A percentile compares a stretch with the other conserved stretches of the same genome.
phyloP scores from a whole-genome alignment of 2,797 vertebrate genomes.

The Hydrocynus forskahlii region DNA sequence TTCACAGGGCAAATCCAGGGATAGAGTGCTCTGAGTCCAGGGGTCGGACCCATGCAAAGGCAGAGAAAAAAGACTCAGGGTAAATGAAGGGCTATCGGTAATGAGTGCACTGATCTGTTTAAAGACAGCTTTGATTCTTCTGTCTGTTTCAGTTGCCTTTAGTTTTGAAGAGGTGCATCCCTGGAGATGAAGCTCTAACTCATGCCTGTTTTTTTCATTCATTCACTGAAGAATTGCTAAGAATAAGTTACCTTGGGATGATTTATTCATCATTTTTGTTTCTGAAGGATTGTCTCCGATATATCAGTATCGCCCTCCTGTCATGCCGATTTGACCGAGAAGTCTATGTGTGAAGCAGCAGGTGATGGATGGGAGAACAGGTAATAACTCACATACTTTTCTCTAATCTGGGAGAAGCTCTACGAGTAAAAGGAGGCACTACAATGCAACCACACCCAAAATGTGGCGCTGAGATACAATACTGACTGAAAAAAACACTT shows the following conservation, averaged over 20 bases:
- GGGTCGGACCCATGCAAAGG: not conserved
- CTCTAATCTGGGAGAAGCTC: too few relatives aligned
- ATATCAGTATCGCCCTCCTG: not conserved
- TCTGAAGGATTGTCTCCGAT: not conserved
- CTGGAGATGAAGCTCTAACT: not conserved
- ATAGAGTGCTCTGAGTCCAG: not conserved
- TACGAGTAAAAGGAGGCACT: too few relatives aligned
- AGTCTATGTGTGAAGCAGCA: not conserved
- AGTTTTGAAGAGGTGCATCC: not conserved
- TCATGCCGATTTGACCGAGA: not conserved
- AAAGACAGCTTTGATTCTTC: not conserved
- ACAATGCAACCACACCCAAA: too few relatives aligned
- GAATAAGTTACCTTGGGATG: not conserved
- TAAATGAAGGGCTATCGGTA: not conserved
- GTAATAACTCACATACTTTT: too few relatives aligned
- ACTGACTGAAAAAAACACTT: not conserved
- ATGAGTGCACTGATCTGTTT: not conserved
- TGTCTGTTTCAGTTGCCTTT: not conserved
- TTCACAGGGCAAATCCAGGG: not conserved
- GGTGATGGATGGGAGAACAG: not conserved
- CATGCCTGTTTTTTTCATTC: not conserved
- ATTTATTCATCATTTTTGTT: not conserved
- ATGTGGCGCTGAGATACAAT: too few relatives aligned
- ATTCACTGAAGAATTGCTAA: not conserved
- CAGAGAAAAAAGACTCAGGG: constrained; percentile 10